Percentiles rank a stretch among this genome's conserved stretches.
Conservation (phyloP, 1,140 invertebrate genomes). For the Lepidotrigona ventralis region DNA sequence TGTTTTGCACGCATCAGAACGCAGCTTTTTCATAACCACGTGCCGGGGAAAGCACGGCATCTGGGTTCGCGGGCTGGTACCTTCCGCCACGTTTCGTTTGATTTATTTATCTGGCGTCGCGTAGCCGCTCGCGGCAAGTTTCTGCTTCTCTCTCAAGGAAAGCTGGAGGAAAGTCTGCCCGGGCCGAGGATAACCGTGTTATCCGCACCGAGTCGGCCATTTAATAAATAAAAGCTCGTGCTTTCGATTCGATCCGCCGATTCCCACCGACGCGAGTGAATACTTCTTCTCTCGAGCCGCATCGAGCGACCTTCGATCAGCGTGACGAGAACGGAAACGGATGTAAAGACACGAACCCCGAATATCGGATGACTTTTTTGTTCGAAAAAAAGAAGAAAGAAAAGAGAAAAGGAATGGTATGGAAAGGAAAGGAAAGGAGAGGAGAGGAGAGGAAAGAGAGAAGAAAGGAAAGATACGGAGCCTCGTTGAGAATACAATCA, state of each 20-base stretch:
- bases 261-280: background rate
- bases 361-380: background rate
- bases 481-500: constrained; percentile 44
- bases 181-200: constrained; percentile 5
- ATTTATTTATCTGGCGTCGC: constrained; percentile 35
- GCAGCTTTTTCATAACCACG: constrained; percentile 33
- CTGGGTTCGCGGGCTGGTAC: background rate
- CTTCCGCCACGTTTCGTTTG: constrained; percentile 1
- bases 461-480: background rate
- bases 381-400: background rate
- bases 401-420: background rate
- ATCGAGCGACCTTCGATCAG: background rate
- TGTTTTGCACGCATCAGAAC: constrained; percentile 38
- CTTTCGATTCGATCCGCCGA: background rate
- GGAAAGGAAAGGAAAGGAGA: background rate
- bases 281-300: no score
- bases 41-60: background rate
- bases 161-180: background rate
- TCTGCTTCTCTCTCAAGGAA: background rate
- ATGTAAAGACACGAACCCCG: background rate
- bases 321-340: constrained; percentile 4
- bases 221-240: constrained; percentile 30
- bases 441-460: background rate
- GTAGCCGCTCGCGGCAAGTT: background rate
- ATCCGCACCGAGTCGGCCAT: constrained; percentile 13